These are phyloP conservation scores for Metalampra italica DNA, from an alignment of 2,888 invertebrate species.

Conservation along the genomic window DNA sequence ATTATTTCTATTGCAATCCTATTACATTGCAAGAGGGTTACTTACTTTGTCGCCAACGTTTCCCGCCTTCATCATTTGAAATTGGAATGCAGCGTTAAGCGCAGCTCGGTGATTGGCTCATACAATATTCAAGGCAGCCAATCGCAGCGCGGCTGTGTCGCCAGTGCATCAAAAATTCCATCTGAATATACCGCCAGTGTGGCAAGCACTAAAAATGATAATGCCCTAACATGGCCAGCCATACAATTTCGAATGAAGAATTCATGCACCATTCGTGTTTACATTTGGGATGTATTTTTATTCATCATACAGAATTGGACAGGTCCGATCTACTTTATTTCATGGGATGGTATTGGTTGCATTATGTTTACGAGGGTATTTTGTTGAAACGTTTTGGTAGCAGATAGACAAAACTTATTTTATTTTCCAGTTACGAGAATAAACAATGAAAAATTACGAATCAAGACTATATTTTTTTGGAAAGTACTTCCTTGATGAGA, in stretches of 20 bases:
- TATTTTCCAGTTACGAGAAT: too few species aligned
- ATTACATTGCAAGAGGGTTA: conserved; percentile 61
- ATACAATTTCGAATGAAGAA: conserved; percentile 77
- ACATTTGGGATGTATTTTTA: conserved; percentile 71
- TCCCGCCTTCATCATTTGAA: conserved; percentile 74
- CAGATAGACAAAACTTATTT: conserved; percentile 5
- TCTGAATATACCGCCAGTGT: conserved; percentile 72
- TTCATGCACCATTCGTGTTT: conserved; percentile 70
- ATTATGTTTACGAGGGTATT: conserved; percentile 17
- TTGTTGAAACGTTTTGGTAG: conserved; percentile 31
- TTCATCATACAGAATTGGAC: conserved; percentile 61
- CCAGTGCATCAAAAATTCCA: conserved; percentile 80
- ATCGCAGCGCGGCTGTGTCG: conserved; percentile 73
- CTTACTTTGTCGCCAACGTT: conserved; percentile 60
- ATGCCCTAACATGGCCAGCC: conserved; percentile 72
- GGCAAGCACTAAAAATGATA: conserved; percentile 79
- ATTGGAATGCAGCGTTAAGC: conserved; percentile 76
- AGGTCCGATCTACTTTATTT: conserved; percentile 64
- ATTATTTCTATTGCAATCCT: conserved; percentile 48
- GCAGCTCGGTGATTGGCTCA: conserved; percentile 75
- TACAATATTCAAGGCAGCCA: conserved; percentile 76
- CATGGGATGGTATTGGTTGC: conserved; percentile 42
- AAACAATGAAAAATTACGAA: too few species aligned
- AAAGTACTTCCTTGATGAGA: too few species aligned
- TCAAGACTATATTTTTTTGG: too few species aligned